phyloP scores from a whole-genome alignment of 2,797 vertebrate genomes.

The Mastacembelus armatus region DNA sequence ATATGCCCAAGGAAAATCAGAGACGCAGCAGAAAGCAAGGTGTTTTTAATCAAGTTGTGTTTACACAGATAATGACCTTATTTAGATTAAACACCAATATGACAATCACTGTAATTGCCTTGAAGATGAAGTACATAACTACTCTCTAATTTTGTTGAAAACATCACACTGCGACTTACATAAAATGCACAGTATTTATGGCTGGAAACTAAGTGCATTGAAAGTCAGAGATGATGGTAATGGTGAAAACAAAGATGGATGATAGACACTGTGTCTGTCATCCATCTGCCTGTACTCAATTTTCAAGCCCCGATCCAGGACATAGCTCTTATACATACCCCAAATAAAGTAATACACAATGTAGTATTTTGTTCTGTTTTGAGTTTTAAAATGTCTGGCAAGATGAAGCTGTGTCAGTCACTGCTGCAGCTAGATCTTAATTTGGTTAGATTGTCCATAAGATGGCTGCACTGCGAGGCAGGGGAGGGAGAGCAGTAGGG shows the following conservation, averaged over 20 bases:
- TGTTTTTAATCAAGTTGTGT: conserved; percentile 60
- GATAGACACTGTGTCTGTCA: too few species aligned
- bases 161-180: neutral
- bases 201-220: neutral
- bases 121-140: conserved; percentile 34
- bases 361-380: neutral
- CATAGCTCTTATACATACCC: neutral
- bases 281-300: neutral
- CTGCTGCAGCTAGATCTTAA: conserved; percentile 44
- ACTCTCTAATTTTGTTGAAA: conserved; percentile 2
- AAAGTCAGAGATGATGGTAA: neutral
- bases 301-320: neutral
- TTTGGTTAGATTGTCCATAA: conserved; percentile 56
- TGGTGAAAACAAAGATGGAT: too few species aligned
- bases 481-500: neutral
- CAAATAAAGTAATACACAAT: conserved; percentile 3
- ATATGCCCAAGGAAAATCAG: conserved; percentile 24
- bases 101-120: conserved; percentile 56
- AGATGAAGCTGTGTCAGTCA: conserved; percentile 26
- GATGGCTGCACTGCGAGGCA: conserved; percentile 36
- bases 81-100: conserved; percentile 45
- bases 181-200: neutral
- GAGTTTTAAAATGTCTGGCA: conserved; percentile 35
- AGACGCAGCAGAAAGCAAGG: conserved; percentile 14
- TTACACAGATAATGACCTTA: conserved; percentile 45